These are phyloP conservation scores for Phrynosoma blainvillii DNA, from an alignment of 2,113 vertebrate species.

Conservation along the genomic window DNA sequence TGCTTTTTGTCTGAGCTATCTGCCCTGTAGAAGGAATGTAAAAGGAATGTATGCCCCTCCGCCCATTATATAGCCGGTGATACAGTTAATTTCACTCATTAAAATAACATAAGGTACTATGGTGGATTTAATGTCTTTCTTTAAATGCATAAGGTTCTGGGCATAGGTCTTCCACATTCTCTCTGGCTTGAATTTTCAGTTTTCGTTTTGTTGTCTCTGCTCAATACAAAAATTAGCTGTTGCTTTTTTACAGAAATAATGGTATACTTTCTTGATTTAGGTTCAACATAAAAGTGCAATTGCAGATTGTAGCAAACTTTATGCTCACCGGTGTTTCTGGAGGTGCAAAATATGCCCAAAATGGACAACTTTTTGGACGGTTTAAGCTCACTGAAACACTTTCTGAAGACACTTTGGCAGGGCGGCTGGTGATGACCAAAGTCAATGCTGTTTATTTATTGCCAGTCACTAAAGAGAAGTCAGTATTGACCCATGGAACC, in stretches of 20 bases:
- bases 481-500: slow-evolving; percentile 86
- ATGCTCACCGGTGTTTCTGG: slow-evolving; percentile 98
- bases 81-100: background rate
- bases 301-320: slow-evolving; percentile 97
- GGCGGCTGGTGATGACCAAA: slow-evolving; percentile 98
- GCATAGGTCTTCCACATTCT: background rate
- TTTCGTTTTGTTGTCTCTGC: slow-evolving; percentile 27
- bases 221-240: slow-evolving; percentile 15
- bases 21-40: background rate
- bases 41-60: background rate
- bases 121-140: background rate
- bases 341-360: slow-evolving; percentile 97
- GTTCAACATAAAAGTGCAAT: slow-evolving; percentile 99
- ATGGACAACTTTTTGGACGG: slow-evolving; percentile 96
- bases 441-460: slow-evolving; percentile 96
- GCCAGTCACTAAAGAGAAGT: slow-evolving; percentile 88
- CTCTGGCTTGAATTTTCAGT: background rate
- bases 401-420: slow-evolving; percentile 97
- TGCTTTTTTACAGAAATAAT: slow-evolving; percentile 31
- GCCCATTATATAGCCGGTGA: too few species aligned
- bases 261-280: slow-evolving; percentile 74
- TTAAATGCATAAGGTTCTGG: background rate
- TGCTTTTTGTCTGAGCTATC: background rate
- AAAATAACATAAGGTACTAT: background rate
- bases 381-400: slow-evolving; percentile 98